Evolutionary conservation across 1,140 invertebrate genomes (phyloP).

Genomic region (Hycleus phaleratus): DNA sequence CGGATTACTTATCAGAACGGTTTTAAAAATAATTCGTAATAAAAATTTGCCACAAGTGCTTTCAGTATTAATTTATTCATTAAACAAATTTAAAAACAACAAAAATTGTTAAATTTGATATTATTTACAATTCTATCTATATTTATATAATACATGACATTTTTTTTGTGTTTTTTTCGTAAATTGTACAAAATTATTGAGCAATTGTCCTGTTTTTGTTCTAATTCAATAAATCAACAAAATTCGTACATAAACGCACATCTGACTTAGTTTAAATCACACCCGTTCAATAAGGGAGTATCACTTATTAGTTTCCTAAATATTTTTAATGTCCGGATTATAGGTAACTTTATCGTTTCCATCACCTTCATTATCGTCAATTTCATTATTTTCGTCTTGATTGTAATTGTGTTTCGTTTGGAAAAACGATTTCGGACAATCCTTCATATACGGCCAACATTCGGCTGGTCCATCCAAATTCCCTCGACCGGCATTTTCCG

Average conservation of each 20-base stretch:
- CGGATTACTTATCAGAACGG: no score
- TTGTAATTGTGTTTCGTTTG: constrained; percentile 50
- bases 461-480: constrained; percentile 55
- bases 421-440: constrained; percentile 75
- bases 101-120: no score
- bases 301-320: constrained; percentile 17
- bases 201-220: no score
- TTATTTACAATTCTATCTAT: no score
- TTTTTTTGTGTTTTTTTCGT: no score
- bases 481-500: constrained; percentile 64
- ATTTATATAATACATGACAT: no score
- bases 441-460: constrained; percentile 75
- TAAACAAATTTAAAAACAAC: not conserved
- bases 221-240: no score
- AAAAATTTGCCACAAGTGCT: not conserved
- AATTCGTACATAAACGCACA: no score
- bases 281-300: constrained; percentile 20
- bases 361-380: not conserved
- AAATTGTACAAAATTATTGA: no score
- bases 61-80: constrained; percentile 1
- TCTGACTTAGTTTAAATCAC: constrained; percentile 25
- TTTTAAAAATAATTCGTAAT: not conserved
- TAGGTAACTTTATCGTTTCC: constrained; percentile 25
- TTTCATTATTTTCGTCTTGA: constrained; percentile 8
- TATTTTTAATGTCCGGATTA: constrained; percentile 18